phyloP scores from a whole-genome alignment of 2,797 vertebrate genomes.

The Smutsia temminckii region DNA sequence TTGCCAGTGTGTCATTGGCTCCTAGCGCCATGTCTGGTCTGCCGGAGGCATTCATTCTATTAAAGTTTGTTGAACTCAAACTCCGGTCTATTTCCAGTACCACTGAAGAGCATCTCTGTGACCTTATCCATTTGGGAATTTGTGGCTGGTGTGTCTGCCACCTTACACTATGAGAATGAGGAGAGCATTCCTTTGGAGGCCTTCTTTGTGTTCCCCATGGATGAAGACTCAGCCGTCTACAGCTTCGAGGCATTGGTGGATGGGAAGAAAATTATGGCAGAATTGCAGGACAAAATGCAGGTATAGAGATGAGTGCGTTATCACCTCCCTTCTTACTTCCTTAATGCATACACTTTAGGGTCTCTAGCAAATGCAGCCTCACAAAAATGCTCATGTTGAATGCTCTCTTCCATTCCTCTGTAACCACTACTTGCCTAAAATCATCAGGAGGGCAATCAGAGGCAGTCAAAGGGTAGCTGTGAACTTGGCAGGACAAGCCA shows the following conservation, averaged over 20 bases:
- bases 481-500: not conserved
- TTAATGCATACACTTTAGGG: not conserved
- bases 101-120: conserved; percentile 88
- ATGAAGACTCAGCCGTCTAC: conserved; percentile 89
- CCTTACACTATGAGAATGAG: conserved; percentile 88
- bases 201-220: conserved; percentile 90
- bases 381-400: not conserved
- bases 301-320: conserved; percentile 65
- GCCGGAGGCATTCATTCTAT: not conserved
- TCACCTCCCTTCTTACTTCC: not conserved
- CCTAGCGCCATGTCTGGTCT: not conserved
- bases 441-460: not conserved
- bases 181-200: conserved; percentile 87
- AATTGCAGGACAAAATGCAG: conserved; percentile 88
- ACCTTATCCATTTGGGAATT: conserved; percentile 86
- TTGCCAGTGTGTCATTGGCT: not conserved
- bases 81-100: conserved; percentile 82
- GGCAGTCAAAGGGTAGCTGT: not conserved
- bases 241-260: conserved; percentile 89
- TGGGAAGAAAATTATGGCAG: conserved; percentile 86
- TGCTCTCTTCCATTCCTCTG: not conserved
- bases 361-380: not conserved
- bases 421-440: not conserved
- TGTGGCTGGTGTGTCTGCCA: conserved; percentile 88
- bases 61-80: not conserved